Conservation (phyloP, 1,140 invertebrate species). For the Nylanderia fulva region DNA sequence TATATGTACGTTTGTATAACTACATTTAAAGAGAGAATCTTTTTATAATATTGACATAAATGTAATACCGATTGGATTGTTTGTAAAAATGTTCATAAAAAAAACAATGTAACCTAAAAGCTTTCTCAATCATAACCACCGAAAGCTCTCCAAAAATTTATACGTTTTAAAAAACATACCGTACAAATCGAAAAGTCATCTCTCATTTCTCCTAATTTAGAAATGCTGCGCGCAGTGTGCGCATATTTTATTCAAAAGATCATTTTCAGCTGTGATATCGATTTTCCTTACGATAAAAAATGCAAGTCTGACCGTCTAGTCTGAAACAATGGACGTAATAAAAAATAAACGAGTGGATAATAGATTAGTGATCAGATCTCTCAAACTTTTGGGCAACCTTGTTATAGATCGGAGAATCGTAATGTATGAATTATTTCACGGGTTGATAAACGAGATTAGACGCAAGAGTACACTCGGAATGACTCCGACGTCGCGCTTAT, state of each 20-base stretch:
- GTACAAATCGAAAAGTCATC: background rate
- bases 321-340: background rate
- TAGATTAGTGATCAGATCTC: conserved; percentile 26
- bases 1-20: too few relatives aligned
- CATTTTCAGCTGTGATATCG: background rate
- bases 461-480: background rate
- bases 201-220: background rate
- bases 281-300: conserved; percentile 12
- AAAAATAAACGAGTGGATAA: conserved; percentile 21
- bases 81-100: background rate
- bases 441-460: conserved; percentile 32
- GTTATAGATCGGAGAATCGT: conserved; percentile 6
- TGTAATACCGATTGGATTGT: background rate
- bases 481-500: conserved; percentile 4
- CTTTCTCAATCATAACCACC: background rate
- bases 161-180: background rate
- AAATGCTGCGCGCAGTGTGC: background rate
- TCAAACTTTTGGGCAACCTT: background rate
- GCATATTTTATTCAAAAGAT: conserved; percentile 17
- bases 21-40: background rate
- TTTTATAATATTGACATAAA: background rate
- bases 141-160: background rate
- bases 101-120: conserved; percentile 1
- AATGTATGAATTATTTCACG: conserved; percentile 36
- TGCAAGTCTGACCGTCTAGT: conserved; percentile 1